Percentiles rank a stretch among this genome's conserved stretches.
Evolutionary conservation across 1,140 invertebrate species (phyloP).

Genomic region (Tetraneura akinire): DNA sequence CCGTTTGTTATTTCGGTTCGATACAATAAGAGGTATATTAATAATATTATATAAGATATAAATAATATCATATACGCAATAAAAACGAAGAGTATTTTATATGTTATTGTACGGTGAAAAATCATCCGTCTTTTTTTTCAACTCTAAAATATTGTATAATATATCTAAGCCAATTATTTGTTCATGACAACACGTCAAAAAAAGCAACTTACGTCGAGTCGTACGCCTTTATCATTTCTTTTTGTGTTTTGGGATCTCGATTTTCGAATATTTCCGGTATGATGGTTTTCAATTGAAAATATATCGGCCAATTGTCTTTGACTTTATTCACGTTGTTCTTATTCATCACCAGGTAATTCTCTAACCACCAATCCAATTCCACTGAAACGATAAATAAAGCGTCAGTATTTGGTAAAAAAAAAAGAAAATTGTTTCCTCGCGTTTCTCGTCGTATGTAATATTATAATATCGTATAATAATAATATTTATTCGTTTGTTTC

Average conservation of each 20-base stretch:
- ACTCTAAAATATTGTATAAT: too few relatives aligned
- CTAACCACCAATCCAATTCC: conserved; percentile 46
- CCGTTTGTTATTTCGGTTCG: too few relatives aligned
- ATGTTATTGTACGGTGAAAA: too few relatives aligned
- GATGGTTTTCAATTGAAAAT: conserved; percentile 50
- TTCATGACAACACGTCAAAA: background rate
- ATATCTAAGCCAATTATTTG: too few relatives aligned
- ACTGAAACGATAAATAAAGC: conserved; percentile 18
- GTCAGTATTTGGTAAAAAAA: too few relatives aligned
- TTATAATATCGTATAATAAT: background rate
- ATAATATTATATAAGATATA: too few relatives aligned
- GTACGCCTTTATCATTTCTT: conserved; percentile 16
- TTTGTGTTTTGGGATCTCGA: conserved; percentile 42
- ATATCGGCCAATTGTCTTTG: conserved; percentile 41
- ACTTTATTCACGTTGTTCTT: conserved; percentile 48
- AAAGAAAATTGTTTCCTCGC: too few relatives aligned
- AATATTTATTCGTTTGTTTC: background rate
- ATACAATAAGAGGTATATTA: too few relatives aligned
- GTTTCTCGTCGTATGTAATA: too few relatives aligned
- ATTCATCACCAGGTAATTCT: conserved; percentile 52
- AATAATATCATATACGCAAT: too few relatives aligned
- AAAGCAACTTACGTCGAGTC: conserved; percentile 22
- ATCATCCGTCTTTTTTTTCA: too few relatives aligned
- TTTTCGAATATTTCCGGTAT: conserved; percentile 30
- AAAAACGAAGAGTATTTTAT: too few relatives aligned